Conservation (phyloP, 2,113 vertebrate genomes). For the Hippocampus guttulatus region DNA sequence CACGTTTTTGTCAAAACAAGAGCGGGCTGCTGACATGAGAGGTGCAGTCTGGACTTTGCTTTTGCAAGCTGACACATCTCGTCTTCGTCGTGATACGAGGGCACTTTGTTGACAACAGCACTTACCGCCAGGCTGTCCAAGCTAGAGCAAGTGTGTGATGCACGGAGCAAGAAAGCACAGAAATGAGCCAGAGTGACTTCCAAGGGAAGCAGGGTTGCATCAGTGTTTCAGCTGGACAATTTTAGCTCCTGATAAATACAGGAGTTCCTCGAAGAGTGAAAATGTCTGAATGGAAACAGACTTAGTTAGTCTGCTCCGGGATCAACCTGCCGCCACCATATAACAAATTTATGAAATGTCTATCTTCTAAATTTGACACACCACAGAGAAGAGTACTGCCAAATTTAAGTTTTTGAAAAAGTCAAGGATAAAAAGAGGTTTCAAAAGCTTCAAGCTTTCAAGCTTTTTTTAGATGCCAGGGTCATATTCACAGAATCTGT, state of each 20-base stretch:
- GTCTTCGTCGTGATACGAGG: conserved; percentile 39
- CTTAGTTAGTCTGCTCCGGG: too few species aligned
- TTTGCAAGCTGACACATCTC: conserved; percentile 25
- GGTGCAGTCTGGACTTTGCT: conserved; percentile 63
- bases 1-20: not conserved
- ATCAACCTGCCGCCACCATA: too few species aligned
- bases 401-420: too few species aligned
- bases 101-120: conserved; percentile 29
- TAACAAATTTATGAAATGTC: too few species aligned
- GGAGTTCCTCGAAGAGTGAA: too few species aligned
- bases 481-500: too few species aligned
- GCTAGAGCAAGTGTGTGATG: not conserved
- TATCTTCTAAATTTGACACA: too few species aligned
- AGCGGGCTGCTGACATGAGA: conserved; percentile 14
- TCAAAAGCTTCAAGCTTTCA: too few species aligned
- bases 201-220: not conserved
- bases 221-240: not conserved
- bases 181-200: not conserved
- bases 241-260: not conserved
- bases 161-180: not conserved
- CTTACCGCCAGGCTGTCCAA: not conserved
- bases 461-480: too few species aligned
- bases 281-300: too few species aligned
- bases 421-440: too few species aligned
- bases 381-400: too few species aligned